Evolutionary conservation across 92 coral and sea anemone genomes (phyloP).

Genomic region (Hydrozoanthus gracilis): DNA sequence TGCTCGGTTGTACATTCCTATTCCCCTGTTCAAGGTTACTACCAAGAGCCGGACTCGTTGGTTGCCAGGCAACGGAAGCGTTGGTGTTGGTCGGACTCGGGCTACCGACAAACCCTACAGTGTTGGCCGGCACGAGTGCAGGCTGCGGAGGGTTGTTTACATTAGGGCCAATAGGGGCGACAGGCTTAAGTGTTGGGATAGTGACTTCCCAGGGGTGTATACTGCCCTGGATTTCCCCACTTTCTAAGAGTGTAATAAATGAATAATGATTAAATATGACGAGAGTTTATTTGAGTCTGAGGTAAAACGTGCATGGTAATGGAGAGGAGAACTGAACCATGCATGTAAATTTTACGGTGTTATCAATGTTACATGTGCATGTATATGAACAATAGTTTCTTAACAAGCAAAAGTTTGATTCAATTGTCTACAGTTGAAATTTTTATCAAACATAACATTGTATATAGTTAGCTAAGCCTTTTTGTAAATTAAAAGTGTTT

Average conservation of each 20-base stretch:
- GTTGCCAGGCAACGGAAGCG: not conserved
- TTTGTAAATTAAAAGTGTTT: too few species aligned
- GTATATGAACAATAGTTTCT: too few species aligned
- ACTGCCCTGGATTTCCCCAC: slow-evolving; percentile 33
- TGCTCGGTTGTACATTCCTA: not conserved
- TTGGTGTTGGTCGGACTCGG: not conserved
- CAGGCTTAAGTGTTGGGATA: not conserved
- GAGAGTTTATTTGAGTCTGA: not conserved
- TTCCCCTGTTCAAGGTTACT: not conserved
- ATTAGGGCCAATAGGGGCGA: too few species aligned
- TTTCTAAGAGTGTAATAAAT: not conserved
- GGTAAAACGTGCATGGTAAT: too few species aligned
- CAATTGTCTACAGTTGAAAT: too few species aligned
- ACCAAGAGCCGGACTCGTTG: not conserved
- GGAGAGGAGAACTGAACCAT: too few species aligned
- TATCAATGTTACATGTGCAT: too few species aligned
- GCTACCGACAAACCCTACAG: not conserved
- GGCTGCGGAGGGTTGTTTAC: not conserved
- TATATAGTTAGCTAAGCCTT: too few species aligned
- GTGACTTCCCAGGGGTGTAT: slow-evolving; percentile 14
- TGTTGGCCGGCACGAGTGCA: not conserved
- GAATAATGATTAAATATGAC: not conserved
- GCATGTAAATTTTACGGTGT: too few species aligned
- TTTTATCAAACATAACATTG: too few species aligned
- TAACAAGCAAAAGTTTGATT: too few species aligned